Evolutionary conservation across 92 coral and sea anemone genomes (phyloP).

Genomic region (Galaxea fascicularis): DNA sequence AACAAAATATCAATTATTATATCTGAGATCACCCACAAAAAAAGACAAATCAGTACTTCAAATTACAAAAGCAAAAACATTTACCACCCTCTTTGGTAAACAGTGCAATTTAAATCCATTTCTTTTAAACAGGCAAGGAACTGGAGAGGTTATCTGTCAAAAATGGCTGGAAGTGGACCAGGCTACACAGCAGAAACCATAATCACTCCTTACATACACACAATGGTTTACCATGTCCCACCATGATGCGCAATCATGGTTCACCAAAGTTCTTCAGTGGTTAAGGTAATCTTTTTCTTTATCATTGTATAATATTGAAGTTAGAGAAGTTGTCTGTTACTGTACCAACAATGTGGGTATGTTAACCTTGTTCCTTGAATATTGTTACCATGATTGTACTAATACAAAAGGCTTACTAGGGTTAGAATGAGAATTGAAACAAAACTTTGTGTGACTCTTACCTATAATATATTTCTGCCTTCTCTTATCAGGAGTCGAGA

Average conservation of each 20-base stretch:
- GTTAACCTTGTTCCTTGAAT: neutral
- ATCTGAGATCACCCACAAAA: too few species aligned
- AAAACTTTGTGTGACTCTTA: too few species aligned
- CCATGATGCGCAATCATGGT: constrained; percentile 7
- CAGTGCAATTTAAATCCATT: too few species aligned
- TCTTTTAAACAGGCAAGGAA: neutral
- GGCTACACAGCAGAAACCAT: neutral
- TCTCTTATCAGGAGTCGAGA: too few species aligned
- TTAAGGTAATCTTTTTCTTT: neutral
- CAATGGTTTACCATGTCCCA: constrained; percentile 5
- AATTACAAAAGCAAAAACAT: too few species aligned
- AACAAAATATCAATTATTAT: too few species aligned
- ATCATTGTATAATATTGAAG: neutral
- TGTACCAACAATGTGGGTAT: too few species aligned
- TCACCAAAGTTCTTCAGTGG: too few species aligned
- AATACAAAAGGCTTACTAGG: neutral
- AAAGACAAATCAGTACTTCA: too few species aligned
- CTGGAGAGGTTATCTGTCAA: neutral
- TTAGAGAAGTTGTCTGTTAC: neutral
- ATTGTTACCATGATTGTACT: neutral
- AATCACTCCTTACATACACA: neutral
- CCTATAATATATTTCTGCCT: too few species aligned
- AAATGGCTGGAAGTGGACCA: constrained; percentile 7
- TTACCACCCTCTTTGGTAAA: too few species aligned
- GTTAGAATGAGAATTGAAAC: too few species aligned